phyloP scores from a whole-genome alignment of 2,113 vertebrate genomes.

The Cromileptes altivelis region DNA sequence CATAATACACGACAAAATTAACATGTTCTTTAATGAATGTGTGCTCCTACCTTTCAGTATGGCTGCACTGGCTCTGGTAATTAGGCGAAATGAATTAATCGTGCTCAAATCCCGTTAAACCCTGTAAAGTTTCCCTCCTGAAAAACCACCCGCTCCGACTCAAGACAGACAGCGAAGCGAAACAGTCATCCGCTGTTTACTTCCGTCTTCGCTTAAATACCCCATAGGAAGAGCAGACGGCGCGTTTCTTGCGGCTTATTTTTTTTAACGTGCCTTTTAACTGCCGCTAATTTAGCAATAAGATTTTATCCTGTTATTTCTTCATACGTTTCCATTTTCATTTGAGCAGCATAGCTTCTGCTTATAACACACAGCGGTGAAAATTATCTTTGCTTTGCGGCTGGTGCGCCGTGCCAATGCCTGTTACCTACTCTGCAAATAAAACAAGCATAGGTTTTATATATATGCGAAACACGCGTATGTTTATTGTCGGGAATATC shows the following conservation, averaged over 20 bases:
- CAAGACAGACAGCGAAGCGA: slow-evolving; percentile 63
- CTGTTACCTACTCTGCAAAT: neutral
- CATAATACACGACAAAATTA: slow-evolving; percentile 38
- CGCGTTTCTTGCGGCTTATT: neutral
- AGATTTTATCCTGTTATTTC: rapidly evolving
- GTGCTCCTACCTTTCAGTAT: slow-evolving; percentile 79
- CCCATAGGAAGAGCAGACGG: neutral
- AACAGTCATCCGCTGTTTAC: slow-evolving; percentile 47
- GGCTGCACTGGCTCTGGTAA: slow-evolving; percentile 70
- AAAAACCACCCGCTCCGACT: slow-evolving; percentile 86
- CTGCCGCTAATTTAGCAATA: neutral
- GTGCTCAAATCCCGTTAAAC: slow-evolving; percentile 84
- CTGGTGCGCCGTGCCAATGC: neutral
- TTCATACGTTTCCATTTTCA: neutral
- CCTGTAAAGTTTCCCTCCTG: slow-evolving; percentile 88
- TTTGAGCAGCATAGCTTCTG: neutral
- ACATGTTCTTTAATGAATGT: neutral
- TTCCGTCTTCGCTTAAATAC: slow-evolving; percentile 76
- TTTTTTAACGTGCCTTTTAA: neutral
- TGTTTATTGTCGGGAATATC: neutral
- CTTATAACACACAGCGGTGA: neutral
- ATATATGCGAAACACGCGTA: rapidly evolving
- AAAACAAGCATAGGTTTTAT: neutral
- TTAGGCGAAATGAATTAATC: slow-evolving; percentile 71
- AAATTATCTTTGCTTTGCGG: neutral